phyloP scores from a whole-genome alignment of 2,888 invertebrate genomes.

The Vesta saturnalis region DNA sequence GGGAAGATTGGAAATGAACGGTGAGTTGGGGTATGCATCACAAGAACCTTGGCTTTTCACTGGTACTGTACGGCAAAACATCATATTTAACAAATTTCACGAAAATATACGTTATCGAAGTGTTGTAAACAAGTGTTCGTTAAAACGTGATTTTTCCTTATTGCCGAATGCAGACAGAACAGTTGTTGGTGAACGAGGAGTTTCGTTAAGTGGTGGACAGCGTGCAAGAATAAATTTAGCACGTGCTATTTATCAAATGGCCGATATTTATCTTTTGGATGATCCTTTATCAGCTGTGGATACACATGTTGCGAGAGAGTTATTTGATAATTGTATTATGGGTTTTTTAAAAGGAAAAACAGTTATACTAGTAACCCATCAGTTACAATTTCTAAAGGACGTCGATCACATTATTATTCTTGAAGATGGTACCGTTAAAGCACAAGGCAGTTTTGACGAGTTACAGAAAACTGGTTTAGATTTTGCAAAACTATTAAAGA shows the following conservation, averaged over 20 bases:
- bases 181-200: conserved; percentile 80
- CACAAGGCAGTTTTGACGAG: neutral
- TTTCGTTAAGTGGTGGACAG: conserved; percentile 80
- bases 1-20: conserved; percentile 70
- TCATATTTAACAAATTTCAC: conserved; percentile 83
- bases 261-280: conserved; percentile 79
- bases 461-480: neutral
- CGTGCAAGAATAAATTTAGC: conserved; percentile 73
- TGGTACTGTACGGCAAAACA: conserved; percentile 74
- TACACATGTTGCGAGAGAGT: conserved; percentile 68
- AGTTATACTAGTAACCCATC: conserved; percentile 83
- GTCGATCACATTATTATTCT: conserved; percentile 73
- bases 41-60: conserved; percentile 88
- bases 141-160: conserved; percentile 74
- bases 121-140: conserved; percentile 73
- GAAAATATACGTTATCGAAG: conserved; percentile 71
- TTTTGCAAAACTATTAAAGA: conserved; percentile 6
- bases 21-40: conserved; percentile 77
- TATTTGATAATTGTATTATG: conserved; percentile 57
- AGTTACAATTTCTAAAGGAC: conserved; percentile 76
- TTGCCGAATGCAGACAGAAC: conserved; percentile 82
- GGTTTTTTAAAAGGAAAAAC: conserved; percentile 68
- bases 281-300: conserved; percentile 84
- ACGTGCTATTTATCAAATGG: conserved; percentile 75
- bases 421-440: conserved; percentile 63